Base-by-base conservation (phyloP, 1,140 invertebrate species). In the Teleogryllus occipitalis region DNA sequence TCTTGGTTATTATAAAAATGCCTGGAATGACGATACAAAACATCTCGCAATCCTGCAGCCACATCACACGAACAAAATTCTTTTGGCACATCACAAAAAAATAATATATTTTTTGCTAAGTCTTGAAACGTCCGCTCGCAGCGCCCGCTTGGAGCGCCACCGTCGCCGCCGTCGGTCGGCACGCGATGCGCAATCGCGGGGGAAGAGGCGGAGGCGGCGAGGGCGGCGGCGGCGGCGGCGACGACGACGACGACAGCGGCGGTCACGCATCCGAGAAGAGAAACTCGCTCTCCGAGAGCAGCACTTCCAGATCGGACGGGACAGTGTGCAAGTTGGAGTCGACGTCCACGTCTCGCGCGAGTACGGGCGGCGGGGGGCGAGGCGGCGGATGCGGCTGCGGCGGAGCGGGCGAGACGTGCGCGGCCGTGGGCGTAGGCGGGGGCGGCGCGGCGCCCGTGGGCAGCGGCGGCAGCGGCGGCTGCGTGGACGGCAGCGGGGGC, bases 251-350 rank as follows among this genome's bases (percentile, higher is more conserved):
- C 39, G 49, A 8, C 8, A 15, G 49, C 49, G 49, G 54, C 54
- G 54, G 77, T 89, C 88, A 90, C 85, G 88, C 87, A 81, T 89
- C 88, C 78, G 88, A 89, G 82, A 90, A 90, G 49, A 90, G 86
- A 80, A 90, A 90, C 83, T 90, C 89, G 83, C 88, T 90, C 83
- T 90, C 89, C 39, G 90, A 90, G 12, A 91, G 85, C 22, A 91
- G 84, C 78, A 90, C 90, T 82, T 91, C 90, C 81, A 91, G 85
- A 85, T 91, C 90, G 74, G 89, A 90, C 80, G 90, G 90, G 83
- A 91, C 89, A 80, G 89, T 90, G 83, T 90, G 89, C 10, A 90
- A 83, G 82, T 90, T 89, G 46, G 89, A 90, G 83, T 88, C 89
- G 79, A 85, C 85, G 81, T 80, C 79, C 47, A 14, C 79, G 15